These are phyloP conservation scores for Epinotia nisella DNA, from an alignment of 2,888 invertebrate species.

Conservation along the genomic window DNA sequence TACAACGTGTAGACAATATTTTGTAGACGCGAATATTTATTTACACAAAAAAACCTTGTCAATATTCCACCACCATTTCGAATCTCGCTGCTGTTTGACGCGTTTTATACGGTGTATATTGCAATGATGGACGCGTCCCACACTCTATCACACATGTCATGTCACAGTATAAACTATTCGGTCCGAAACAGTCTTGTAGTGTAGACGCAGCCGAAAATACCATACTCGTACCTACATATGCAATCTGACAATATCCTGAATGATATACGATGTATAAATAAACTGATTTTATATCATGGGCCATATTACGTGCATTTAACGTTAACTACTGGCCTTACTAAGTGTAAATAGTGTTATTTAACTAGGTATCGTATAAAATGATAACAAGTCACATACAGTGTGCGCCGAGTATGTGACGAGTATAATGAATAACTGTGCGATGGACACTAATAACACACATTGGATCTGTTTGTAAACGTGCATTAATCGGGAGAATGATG, in stretches of 20 bases:
- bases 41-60: no score
- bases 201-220: not conserved
- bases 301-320: conserved; percentile 10
- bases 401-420: conserved; percentile 32
- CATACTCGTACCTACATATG: not conserved
- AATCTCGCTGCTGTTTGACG: no score
- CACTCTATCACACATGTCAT: no score
- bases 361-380: conserved; percentile 30
- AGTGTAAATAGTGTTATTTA: conserved; percentile 34
- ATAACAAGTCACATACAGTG: conserved; percentile 37
- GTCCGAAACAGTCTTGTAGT: no score
- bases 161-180: no score
- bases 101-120: no score
- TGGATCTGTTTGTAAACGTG: conserved; percentile 38
- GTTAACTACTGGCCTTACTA: conserved; percentile 10
- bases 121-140: no score
- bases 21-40: no score
- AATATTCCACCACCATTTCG: no score
- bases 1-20: no score
- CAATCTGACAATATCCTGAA: conserved; percentile 1
- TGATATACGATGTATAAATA: conserved; percentile 31
- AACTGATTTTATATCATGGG: conserved; percentile 20
- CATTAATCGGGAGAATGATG: conserved; percentile 23
- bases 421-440: conserved; percentile 30
- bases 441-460: conserved; percentile 35